Evolutionary conservation across 2,113 vertebrate genomes (phyloP), one percentile per base, ranked within the genome.

Genomic region (Campylorhamphus procurvoides): DNA sequence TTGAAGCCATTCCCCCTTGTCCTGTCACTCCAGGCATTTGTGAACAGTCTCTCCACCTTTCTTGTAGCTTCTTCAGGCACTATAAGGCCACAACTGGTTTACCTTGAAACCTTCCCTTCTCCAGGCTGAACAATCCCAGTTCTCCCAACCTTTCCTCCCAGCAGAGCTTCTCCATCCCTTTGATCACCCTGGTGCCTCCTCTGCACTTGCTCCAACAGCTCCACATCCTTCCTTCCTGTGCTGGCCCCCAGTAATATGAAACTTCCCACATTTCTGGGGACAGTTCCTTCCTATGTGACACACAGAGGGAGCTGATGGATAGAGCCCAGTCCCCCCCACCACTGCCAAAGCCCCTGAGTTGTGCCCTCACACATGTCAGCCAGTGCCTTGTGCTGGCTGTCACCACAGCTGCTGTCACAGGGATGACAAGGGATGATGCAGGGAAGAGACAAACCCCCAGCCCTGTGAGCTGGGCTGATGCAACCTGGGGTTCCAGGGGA

Each of bases 321-420:
- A 66, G 58, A 68, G 12, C 35, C 53, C 67, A 16, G 8, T 29
- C 39, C 56, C 69, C 19, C 18, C 55, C 68, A 74, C 13, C 17
- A 35, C 14, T 40, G 49, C 7, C 62, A 40, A 55, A 37, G 6
- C 6, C 68, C 23, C 33, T 19, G 14, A 8, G 10, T 40, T 80
- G n/a, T 58, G 24, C 11, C 67, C 74, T 74, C 49, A 13, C 4
- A 3, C 1, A 29, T 44, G 14, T 44, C 68, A 53, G 50, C 23
- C 1, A 0, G 33, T 66, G 50, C 14, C 28, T 10, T 39, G 35
- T 20, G 37, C 37, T 40, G 31, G 22, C 28, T 28, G 16, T 20
- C 42, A 13, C 46, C 17, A 4, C 15, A 33, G 47, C 22, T 0
- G 1, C 25, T 35, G 25, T 20, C 35, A 55, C 0, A 0, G 14